Conservation (phyloP, 2,888 invertebrate genomes). For the Caenorhabditis angaria region DNA sequence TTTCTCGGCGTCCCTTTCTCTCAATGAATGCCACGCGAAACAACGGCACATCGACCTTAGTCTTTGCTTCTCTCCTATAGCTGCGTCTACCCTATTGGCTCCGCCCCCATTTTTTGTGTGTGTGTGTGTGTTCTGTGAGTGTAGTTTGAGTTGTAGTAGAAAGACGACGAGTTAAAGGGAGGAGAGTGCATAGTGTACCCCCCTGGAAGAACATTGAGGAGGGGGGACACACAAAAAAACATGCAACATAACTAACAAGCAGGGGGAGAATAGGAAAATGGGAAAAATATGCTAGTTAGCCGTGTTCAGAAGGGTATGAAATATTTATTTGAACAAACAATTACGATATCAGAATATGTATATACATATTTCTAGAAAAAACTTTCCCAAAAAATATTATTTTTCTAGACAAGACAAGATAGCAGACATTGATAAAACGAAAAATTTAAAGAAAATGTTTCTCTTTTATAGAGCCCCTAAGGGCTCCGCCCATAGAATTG, state of each 20-base stretch:
- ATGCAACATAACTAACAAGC: not conserved
- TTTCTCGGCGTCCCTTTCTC: not conserved
- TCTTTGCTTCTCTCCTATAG: not conserved
- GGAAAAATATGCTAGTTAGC: too few relatives aligned
- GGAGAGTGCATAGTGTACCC: conserved; percentile 7
- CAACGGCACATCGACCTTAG: conserved; percentile 9
- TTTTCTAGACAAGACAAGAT: too few relatives aligned
- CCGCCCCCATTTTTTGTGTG: not conserved
- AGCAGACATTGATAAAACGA: too few relatives aligned
- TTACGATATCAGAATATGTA: too few relatives aligned
- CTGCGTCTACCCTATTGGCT: conserved; percentile 8
- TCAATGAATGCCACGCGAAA: conserved; percentile 15
- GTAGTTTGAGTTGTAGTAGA: not conserved
- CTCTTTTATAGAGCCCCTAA: too few relatives aligned
- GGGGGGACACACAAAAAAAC: not conserved
- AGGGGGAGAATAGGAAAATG: not conserved
- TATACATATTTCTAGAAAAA: too few relatives aligned
- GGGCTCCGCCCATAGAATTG: too few relatives aligned
- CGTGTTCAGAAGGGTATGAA: too few relatives aligned
- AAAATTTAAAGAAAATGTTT: too few relatives aligned
- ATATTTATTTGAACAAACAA: too few relatives aligned
- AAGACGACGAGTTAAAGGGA: not conserved
- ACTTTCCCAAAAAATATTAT: too few relatives aligned
- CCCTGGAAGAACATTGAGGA: not conserved
- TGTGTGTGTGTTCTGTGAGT: not conserved